phyloP scores from a whole-genome alignment of 1,140 invertebrate species.

The Macrobrachium nipponense region DNA sequence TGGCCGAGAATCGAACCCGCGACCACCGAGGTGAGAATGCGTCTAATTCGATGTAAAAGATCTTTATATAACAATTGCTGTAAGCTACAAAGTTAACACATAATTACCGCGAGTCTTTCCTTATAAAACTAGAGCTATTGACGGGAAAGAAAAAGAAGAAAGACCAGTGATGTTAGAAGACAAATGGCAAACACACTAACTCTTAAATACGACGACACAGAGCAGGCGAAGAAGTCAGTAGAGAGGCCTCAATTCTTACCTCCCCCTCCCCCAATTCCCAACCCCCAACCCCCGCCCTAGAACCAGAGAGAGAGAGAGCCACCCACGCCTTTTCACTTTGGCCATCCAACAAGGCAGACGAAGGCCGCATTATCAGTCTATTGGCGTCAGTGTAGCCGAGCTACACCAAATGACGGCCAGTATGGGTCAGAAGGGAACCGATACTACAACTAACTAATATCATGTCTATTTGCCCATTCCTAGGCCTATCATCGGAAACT shows the following conservation, averaged over 20 bases:
- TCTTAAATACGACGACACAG: not conserved
- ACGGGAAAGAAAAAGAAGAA: not conserved
- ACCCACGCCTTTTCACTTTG: not conserved
- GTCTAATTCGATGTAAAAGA: too few species aligned
- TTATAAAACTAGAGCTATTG: too few species aligned
- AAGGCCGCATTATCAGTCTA: constrained; percentile 15
- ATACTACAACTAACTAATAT: constrained; percentile 52
- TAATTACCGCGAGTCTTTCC: too few species aligned
- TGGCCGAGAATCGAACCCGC: too few species aligned
- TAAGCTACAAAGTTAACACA: too few species aligned
- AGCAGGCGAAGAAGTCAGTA: not conserved
- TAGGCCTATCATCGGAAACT: not conserved
- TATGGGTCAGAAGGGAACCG: constrained; percentile 19
- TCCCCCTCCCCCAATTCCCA: too few species aligned
- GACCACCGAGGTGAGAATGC: too few species aligned
- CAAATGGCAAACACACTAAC: not conserved
- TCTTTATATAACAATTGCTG: too few species aligned
- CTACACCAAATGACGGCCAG: constrained; percentile 20
- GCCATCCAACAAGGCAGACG: constrained; percentile 1
- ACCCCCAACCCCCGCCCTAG: not conserved
- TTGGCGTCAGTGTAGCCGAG: constrained; percentile 23
- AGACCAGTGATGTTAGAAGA: not conserved
- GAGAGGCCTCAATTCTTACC: not conserved
- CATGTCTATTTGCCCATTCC: constrained; percentile 49
- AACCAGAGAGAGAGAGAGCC: constrained; percentile 7